Base-by-base conservation (phyloP, 2,888 invertebrate genomes). In the Scotopteryx bipunctaria region DNA sequence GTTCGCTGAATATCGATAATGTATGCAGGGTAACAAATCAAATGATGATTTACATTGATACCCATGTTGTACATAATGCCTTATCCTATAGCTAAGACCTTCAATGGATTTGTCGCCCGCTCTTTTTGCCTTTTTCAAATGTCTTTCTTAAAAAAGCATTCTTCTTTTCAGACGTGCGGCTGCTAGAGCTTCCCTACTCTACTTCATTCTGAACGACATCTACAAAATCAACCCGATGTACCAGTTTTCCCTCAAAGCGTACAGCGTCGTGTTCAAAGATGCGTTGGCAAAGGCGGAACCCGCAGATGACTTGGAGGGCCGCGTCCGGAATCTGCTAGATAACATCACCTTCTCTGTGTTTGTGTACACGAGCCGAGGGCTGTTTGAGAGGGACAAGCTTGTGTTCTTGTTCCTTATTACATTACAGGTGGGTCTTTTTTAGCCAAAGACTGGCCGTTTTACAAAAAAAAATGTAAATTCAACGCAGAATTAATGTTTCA, bases 141-240 rank as follows among this genome's bases (percentile, higher is more conserved):
- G n/a, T n/a, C n/a, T n/a, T n/a, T n/a, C n/a, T n/a, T n/a, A n/a
- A n/a, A n/a, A n/a, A n/a, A n/a, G n/a, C n/a, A n/a, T 4, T 38
- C n/a, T 27, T 8, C 5, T 14, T 41, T 35, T 0, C 71, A 91
- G 94, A 58, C 94, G 95, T 3, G 97, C 97, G 0, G 97, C 98
- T 0, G 92, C 94, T 0, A 87, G 98, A 54, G 97, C 97, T 0
- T 97, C 98, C 0, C 91, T 98, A 0, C 91, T 98, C 0, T 98
- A 98, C 81, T 99, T 99, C 78, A 96, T 98, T 56, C 89, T 99
- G 54, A 98, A 97, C 74, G 98, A 98, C 70, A 83, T 99, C 40
- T 93, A 94, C 85, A 96, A 96, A 82, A 97, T 98, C 68, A 97
- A 98, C 83, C 96, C 96, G 33, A 96, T 99, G 76, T 99, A 99